phyloP scores from a whole-genome alignment of 2,113 vertebrate genomes.

The Gambusia holbrooki region DNA sequence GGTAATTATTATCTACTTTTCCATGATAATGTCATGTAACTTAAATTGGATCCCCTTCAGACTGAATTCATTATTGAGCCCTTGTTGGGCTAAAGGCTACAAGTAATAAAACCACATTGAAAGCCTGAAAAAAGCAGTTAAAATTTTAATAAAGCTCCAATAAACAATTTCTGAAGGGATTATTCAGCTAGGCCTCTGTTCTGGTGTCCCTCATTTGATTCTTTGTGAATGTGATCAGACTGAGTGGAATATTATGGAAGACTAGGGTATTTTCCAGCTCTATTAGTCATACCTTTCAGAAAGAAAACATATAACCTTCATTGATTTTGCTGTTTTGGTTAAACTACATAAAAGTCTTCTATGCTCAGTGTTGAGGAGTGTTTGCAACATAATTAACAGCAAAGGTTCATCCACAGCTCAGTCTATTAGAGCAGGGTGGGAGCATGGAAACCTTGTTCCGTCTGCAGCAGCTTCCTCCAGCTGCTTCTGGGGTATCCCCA shows the following conservation, averaged over 20 bases:
- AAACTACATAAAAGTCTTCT: not conserved
- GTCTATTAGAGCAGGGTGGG: not conserved
- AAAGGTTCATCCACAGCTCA: not conserved
- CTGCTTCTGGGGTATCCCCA: slow-evolving; percentile 1
- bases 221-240: not conserved
- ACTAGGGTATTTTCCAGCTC: not conserved
- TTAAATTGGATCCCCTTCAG: not conserved
- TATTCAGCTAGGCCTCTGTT: too few relatives aligned
- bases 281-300: not conserved
- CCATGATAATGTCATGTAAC: not conserved
- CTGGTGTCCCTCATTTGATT: not conserved
- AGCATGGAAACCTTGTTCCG: not conserved
- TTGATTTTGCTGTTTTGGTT: not conserved
- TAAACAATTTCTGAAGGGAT: not conserved
- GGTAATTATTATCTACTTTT: not conserved
- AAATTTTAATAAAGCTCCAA: not conserved
- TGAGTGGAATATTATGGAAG: not conserved
- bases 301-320: not conserved
- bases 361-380: not conserved
- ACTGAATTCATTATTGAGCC: not conserved
- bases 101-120: not conserved
- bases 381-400: not conserved
- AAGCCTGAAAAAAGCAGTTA: not conserved
- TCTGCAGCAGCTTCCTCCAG: not conserved
- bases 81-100: not conserved